phyloP scores from a whole-genome alignment of 1,140 invertebrate species.

The Arion vulgaris region DNA sequence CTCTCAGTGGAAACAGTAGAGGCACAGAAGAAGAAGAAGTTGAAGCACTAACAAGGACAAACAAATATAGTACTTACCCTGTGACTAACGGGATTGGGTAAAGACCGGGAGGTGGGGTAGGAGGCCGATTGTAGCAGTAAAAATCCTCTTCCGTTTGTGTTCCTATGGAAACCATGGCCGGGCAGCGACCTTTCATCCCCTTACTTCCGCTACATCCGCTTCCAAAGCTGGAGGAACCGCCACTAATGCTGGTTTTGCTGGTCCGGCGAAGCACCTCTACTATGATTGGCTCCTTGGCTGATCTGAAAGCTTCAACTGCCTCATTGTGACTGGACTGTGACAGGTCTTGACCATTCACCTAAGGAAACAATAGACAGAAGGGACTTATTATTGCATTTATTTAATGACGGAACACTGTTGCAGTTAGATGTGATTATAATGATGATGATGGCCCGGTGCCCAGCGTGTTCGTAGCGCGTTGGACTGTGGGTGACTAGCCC shows the following conservation, averaged over 20 bases:
- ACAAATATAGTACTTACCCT: constrained; percentile 63
- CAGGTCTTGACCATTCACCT: constrained; percentile 84
- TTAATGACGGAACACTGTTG: too few species aligned
- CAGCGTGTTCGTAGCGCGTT: too few species aligned
- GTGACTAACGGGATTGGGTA: constrained; percentile 55
- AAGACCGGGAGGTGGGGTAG: constrained; percentile 63
- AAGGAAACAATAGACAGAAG: not conserved
- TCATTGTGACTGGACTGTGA: constrained; percentile 80
- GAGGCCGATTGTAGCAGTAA: constrained; percentile 65
- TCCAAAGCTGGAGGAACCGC: not conserved
- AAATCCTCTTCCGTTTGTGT: constrained; percentile 71
- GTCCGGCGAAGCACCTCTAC: constrained; percentile 80
- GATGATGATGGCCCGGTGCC: too few species aligned
- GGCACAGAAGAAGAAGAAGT: too few species aligned
- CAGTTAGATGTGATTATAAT: too few species aligned
- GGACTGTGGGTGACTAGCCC: too few species aligned
- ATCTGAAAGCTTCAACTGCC: constrained; percentile 81
- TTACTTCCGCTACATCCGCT: constrained; percentile 12
- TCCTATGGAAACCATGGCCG: constrained; percentile 66
- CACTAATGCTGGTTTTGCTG: constrained; percentile 28
- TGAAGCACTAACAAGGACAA: too few species aligned
- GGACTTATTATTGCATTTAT: too few species aligned
- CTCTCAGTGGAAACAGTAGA: too few species aligned
- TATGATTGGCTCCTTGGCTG: constrained; percentile 81
- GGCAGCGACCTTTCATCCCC: constrained; percentile 60